These are phyloP conservation scores for Zelleria hepariella DNA, from an alignment of 2,888 invertebrate genomes.

Conservation along the genomic window DNA sequence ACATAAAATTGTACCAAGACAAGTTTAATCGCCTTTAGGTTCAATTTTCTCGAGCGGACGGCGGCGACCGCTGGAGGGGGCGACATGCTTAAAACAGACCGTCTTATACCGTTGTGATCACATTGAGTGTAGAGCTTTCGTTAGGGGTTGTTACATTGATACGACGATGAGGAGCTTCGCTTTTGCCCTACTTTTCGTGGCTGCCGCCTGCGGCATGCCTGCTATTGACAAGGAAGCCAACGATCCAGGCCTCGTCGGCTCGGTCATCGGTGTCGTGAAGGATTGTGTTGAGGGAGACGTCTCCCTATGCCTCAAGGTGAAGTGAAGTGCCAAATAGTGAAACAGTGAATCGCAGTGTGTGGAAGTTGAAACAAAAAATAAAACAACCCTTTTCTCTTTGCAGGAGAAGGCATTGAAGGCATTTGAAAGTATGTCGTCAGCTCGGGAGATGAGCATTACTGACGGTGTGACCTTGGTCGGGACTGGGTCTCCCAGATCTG, in stretches of 20 bases:
- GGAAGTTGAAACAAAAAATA: not conserved
- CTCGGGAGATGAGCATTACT: slow-evolving; percentile 70
- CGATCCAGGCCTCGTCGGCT: slow-evolving; percentile 46
- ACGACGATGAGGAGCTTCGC: slow-evolving; percentile 62
- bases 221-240: slow-evolving; percentile 68
- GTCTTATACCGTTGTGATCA: slow-evolving; percentile 47
- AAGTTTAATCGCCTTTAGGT: slow-evolving; percentile 59
- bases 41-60: slow-evolving; percentile 51
- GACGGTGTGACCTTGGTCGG: slow-evolving; percentile 73
- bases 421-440: slow-evolving; percentile 70
- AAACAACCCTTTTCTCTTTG: slow-evolving; percentile 31
- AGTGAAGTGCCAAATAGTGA: slow-evolving; percentile 8
- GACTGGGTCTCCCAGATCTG: slow-evolving; percentile 70
- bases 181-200: slow-evolving; percentile 65
- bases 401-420: slow-evolving; percentile 82
- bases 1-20: slow-evolving; percentile 53
- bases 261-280: slow-evolving; percentile 76
- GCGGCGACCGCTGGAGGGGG: slow-evolving; percentile 51
- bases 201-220: slow-evolving; percentile 62
- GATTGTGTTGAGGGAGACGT: slow-evolving; percentile 80
- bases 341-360: slow-evolving; percentile 13
- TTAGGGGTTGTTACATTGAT: slow-evolving; percentile 48
- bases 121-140: slow-evolving; percentile 60
- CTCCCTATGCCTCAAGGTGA: slow-evolving; percentile 80
- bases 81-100: slow-evolving; percentile 61